phyloP scores from a whole-genome alignment of 1,140 invertebrate species.

The Micrasema minimum region DNA sequence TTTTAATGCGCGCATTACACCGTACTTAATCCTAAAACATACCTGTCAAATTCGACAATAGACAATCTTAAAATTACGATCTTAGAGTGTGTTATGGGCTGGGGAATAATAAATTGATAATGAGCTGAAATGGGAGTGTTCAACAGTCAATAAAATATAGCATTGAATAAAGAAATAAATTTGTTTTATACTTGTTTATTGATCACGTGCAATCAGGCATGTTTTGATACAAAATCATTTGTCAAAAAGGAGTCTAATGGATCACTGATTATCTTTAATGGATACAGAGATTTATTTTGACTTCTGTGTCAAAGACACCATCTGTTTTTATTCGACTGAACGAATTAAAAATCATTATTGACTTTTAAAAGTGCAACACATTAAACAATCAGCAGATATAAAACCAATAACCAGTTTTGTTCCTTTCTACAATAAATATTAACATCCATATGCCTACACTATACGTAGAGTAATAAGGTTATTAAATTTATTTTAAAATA shows the following conservation, averaged over 20 bases:
- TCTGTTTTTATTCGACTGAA: neutral
- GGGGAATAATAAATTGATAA: slow-evolving; percentile 43
- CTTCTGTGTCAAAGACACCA: slow-evolving; percentile 39
- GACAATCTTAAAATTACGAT: slow-evolving; percentile 49
- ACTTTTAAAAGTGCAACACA: too few species aligned
- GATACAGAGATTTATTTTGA: slow-evolving; percentile 47
- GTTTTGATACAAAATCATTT: slow-evolving; percentile 40
- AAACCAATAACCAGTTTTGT: too few species aligned
- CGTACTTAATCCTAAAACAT: slow-evolving; percentile 26
- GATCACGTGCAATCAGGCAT: slow-evolving; percentile 43
- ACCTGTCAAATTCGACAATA: slow-evolving; percentile 47
- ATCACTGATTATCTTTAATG: slow-evolving; percentile 37
- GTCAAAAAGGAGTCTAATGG: slow-evolving; percentile 44
- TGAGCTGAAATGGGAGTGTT: slow-evolving; percentile 34
- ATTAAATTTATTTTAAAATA: too few species aligned
- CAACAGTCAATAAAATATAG: slow-evolving; percentile 43
- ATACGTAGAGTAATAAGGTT: too few species aligned
- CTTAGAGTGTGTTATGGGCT: slow-evolving; percentile 26
- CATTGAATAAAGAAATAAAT: slow-evolving; percentile 40
- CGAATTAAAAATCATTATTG: too few species aligned
- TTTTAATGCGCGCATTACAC: slow-evolving; percentile 41
- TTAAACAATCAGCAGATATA: too few species aligned
- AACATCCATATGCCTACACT: too few species aligned
- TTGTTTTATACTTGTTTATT: slow-evolving; percentile 32
- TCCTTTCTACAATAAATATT: too few species aligned